Evolutionary conservation across 2,888 invertebrate genomes (phyloP).

Genomic region (Acronicta alni): DNA sequence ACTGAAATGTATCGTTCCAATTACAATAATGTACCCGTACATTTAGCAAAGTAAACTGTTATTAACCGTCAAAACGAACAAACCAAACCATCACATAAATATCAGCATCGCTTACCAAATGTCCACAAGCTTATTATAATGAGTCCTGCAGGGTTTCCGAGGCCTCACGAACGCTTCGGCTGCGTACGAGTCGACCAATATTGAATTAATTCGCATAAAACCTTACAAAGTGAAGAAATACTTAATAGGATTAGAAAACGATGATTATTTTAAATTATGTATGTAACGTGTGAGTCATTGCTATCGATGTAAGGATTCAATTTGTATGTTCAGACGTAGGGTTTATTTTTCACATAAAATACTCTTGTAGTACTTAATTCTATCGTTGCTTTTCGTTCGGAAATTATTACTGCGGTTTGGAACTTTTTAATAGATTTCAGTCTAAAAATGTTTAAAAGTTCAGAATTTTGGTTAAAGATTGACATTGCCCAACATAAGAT

Average conservation of each 20-base stretch:
- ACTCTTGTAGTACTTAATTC: no score
- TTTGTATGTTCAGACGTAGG: neutral
- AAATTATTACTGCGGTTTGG: no score
- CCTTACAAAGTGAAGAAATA: conserved; percentile 37
- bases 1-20: no score
- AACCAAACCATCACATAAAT: neutral
- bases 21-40: no score
- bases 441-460: no score
- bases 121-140: conserved; percentile 50
- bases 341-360: no score
- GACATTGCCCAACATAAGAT: no score
- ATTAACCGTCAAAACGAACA: no score
- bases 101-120: neutral
- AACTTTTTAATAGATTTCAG: no score
- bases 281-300: conserved; percentile 32
- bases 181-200: conserved; percentile 42
- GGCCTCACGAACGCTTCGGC: conserved; percentile 28
- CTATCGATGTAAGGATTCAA: conserved; percentile 31
- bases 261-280: conserved; percentile 24
- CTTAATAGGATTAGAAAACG: conserved; percentile 48
- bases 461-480: no score
- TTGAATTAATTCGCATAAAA: conserved; percentile 52
- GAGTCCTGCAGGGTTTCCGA: conserved; percentile 38
- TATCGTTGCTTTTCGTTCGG: no score
- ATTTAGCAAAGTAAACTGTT: no score